A percentile compares a stretch with the other conserved stretches of the same genome.
phyloP scores from a whole-genome alignment of 2,888 invertebrate species.

The Scaptomyza cyrtandrae region DNA sequence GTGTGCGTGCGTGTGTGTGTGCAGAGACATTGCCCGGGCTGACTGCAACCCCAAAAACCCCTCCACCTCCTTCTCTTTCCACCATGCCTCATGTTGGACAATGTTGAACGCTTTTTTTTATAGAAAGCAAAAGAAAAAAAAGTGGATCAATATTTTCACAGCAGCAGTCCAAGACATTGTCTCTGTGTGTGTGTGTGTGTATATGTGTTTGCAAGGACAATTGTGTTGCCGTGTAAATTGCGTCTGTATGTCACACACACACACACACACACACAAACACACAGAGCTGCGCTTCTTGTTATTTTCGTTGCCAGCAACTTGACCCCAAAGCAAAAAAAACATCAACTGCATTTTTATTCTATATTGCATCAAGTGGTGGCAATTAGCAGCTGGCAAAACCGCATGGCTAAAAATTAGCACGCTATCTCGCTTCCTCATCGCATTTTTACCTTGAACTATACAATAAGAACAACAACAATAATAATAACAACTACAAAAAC shows the following conservation, averaged over 20 bases:
- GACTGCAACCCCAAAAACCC: constrained; percentile 2
- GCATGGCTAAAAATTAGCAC: constrained; percentile 40
- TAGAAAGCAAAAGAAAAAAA: constrained; percentile 23
- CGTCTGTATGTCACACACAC: constrained; percentile 19
- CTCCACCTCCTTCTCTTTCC: not conserved
- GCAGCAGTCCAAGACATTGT: constrained; percentile 66
- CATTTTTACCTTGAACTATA: constrained; percentile 59
- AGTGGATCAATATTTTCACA: constrained; percentile 73
- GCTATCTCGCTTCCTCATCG: constrained; percentile 11
- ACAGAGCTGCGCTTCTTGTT: not conserved
- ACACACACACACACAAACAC: constrained; percentile 13
- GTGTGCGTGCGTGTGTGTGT: constrained; percentile 11
- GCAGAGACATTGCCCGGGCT: constrained; percentile 40
- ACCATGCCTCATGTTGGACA: constrained; percentile 35
- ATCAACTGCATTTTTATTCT: constrained; percentile 2
- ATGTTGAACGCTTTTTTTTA: constrained; percentile 49
- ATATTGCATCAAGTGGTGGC: not conserved
- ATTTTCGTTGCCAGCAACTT: constrained; percentile 8
- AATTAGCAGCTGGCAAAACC: constrained; percentile 5
- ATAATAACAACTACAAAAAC: constrained; percentile 27
- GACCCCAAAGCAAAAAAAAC: not conserved
- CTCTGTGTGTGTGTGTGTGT: constrained; percentile 45
- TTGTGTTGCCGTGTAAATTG: constrained; percentile 46
- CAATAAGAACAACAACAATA: constrained; percentile 37
- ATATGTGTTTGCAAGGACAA: constrained; percentile 72